Evolutionary conservation across 2,113 vertebrate genomes (phyloP).

Genomic region (Mungos mungo): DNA sequence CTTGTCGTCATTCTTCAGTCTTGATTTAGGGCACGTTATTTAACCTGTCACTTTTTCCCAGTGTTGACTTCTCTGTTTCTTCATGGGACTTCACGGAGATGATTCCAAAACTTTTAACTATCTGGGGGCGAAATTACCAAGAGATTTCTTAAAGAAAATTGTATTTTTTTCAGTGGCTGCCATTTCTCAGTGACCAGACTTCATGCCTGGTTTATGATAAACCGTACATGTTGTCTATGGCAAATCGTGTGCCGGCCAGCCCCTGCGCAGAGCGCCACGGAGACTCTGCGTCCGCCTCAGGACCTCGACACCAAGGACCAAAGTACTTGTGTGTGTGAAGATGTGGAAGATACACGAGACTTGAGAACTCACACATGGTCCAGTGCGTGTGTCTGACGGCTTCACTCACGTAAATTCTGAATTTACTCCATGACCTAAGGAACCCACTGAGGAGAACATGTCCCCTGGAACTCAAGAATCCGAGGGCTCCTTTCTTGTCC

Average conservation of each 20-base stretch:
- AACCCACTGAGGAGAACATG: accelerated
- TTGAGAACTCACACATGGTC: accelerated
- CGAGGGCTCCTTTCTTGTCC: neutral
- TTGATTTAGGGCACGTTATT: neutral
- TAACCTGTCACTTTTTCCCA: conserved; percentile 7
- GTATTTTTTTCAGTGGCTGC: neutral
- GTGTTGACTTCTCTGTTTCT: conserved; percentile 45
- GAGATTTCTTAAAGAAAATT: neutral
- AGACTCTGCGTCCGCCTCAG: neutral
- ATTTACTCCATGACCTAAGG: neutral
- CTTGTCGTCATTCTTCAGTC: conserved; percentile 26
- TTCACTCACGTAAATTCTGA: neutral
- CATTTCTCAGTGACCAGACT: neutral
- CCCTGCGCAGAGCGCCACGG: neutral
- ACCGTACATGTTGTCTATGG: accelerated
- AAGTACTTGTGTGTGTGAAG: accelerated
- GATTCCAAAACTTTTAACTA: conserved; percentile 42
- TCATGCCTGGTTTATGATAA: neutral
- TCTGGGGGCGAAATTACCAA: neutral
- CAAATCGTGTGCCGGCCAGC: neutral
- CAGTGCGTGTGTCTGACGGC: no score
- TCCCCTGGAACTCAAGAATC: neutral
- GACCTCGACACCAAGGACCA: no score
- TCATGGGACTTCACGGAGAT: conserved; percentile 7
- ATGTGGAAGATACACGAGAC: accelerated